phyloP scores from a whole-genome alignment of 2,888 invertebrate species.

The Drosophila ezoana region DNA sequence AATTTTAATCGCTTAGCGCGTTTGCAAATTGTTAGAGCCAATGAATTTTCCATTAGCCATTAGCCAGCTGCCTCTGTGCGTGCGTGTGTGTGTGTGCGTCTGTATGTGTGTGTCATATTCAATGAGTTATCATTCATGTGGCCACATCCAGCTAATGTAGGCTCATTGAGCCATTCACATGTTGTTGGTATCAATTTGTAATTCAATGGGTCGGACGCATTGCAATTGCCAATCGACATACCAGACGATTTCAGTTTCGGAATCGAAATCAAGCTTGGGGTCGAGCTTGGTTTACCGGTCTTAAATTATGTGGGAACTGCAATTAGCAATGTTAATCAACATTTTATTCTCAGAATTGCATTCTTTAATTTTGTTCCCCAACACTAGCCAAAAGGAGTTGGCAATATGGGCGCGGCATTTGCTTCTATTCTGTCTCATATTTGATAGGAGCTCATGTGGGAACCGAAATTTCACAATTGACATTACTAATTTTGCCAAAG shows the following conservation, averaged over 20 bases:
- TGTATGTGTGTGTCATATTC: slow-evolving; percentile 10
- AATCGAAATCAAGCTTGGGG: background rate
- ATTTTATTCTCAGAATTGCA: slow-evolving; percentile 1
- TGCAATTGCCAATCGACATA: slow-evolving; percentile 28
- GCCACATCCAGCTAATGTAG: slow-evolving; percentile 1
- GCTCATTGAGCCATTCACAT: slow-evolving; percentile 20
- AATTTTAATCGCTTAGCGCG: slow-evolving; percentile 15
- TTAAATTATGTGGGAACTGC: slow-evolving; percentile 25
- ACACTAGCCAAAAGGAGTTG: background rate
- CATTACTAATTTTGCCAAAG: background rate
- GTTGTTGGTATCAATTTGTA: slow-evolving; percentile 32
- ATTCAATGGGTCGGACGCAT: slow-evolving; percentile 38
- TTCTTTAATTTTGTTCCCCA: background rate
- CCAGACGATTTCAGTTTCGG: slow-evolving; percentile 14
- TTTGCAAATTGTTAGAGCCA: slow-evolving; percentile 37
- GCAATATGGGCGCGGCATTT: background rate
- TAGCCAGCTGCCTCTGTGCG: background rate
- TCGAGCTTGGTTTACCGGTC: background rate
- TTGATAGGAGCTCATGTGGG: background rate
- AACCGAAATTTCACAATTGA: background rate
- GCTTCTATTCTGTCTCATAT: background rate
- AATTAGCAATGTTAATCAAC: slow-evolving; percentile 1
- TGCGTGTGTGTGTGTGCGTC: background rate
- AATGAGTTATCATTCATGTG: slow-evolving; percentile 17
- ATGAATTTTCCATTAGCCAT: slow-evolving; percentile 33